These are phyloP conservation scores for Dilophus febrilis DNA, from an alignment of 2,888 invertebrate genomes.

Conservation along the genomic window DNA sequence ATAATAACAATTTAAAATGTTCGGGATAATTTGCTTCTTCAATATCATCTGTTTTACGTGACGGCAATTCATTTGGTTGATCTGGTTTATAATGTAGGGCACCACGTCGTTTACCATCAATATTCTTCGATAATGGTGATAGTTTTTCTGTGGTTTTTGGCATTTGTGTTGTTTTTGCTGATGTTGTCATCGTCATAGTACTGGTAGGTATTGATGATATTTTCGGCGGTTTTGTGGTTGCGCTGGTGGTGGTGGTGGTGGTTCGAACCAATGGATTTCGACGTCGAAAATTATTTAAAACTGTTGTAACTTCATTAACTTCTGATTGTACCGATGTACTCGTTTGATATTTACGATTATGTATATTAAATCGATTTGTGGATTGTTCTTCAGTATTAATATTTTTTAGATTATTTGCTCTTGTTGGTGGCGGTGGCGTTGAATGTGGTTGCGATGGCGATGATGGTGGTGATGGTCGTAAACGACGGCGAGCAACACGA, in stretches of 20 bases:
- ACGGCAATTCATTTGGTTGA: not conserved
- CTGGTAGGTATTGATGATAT: no score
- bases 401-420: no score
- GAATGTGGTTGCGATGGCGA: no score
- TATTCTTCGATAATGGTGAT: conserved; percentile 3
- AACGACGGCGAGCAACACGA: no score
- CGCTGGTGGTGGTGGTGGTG: not conserved
- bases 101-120: conserved; percentile 1
- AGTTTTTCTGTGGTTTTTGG: conserved; percentile 10
- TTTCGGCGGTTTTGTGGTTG: not conserved
- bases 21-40: conserved; percentile 49
- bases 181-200: not conserved
- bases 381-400: no score
- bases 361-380: no score
- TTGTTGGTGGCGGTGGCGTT: no score
- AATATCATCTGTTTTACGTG: conserved; percentile 33
- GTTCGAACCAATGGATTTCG: not conserved
- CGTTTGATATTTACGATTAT: no score
- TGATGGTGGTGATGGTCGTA: no score
- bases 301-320: no score
- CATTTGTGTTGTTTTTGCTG: conserved; percentile 8
- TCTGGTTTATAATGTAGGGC: not conserved
- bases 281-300: not conserved
- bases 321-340: no score
- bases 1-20: conserved; percentile 44